Evolutionary conservation across 1,140 invertebrate genomes (phyloP).

Genomic region (Hyphantria cunea): DNA sequence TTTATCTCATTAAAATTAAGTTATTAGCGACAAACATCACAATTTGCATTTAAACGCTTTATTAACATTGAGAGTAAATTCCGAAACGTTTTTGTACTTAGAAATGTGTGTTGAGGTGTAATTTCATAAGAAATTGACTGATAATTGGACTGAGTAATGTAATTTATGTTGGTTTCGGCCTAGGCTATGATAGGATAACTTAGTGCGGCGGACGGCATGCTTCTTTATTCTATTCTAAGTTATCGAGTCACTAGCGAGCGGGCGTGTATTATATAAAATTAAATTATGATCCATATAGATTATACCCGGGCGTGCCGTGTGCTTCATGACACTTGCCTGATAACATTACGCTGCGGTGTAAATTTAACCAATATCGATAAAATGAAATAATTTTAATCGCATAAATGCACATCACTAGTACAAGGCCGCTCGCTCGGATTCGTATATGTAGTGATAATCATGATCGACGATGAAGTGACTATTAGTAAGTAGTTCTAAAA

Average conservation of each 20-base stretch:
- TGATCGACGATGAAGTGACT: conserved; percentile 68
- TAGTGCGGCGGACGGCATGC: conserved; percentile 71
- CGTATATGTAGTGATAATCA: conserved; percentile 67
- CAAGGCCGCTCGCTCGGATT: conserved; percentile 48
- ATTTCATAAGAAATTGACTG: conserved; percentile 80
- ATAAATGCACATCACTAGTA: conserved; percentile 20
- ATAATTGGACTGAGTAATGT: conserved; percentile 80
- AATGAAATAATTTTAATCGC: conserved; percentile 27
- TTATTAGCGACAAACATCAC: conserved; percentile 10
- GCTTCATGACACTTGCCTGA: conserved; percentile 14
- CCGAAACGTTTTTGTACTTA: conserved; percentile 72
- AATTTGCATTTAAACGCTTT: conserved; percentile 36
- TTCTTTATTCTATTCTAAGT: conserved; percentile 57
- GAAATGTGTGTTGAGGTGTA: conserved; percentile 65
- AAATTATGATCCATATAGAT: conserved; percentile 24
- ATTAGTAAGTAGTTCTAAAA: conserved; percentile 74
- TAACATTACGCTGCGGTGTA: conserved; percentile 1
- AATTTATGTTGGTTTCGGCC: conserved; percentile 72
- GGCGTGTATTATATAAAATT: conserved; percentile 31
- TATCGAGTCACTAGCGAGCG: conserved; percentile 49
- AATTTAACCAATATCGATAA: conserved; percentile 27
- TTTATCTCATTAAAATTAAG: conserved; percentile 19
- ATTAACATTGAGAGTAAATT: conserved; percentile 46
- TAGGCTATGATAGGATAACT: conserved; percentile 74
- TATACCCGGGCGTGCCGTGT: conserved; percentile 13